Evolutionary conservation across 2,888 invertebrate species (phyloP).

Genomic region (Lacanobia wlatinum): DNA sequence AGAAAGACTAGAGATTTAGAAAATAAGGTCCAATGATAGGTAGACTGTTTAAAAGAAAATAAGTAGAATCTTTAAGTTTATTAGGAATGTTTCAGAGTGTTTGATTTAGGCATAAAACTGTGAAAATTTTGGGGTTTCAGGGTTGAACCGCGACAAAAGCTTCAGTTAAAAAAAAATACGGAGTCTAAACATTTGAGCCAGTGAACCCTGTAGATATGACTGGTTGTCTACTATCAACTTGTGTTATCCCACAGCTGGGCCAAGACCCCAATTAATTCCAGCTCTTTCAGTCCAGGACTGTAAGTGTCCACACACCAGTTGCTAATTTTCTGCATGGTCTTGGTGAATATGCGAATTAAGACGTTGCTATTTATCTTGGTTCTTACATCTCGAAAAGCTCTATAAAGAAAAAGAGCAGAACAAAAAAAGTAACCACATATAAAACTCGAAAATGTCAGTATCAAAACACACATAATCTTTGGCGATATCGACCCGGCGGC

Average conservation of each 20-base stretch:
- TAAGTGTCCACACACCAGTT: too few species aligned
- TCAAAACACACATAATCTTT: constrained; percentile 82
- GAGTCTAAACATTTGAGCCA: too few species aligned
- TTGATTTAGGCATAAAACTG: too few species aligned
- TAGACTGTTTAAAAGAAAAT: not conserved
- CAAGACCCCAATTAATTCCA: not conserved
- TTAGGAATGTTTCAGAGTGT: too few species aligned
- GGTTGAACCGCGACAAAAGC: not conserved
- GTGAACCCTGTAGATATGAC: too few species aligned
- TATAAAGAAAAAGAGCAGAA: not conserved
- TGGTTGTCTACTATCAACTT: not conserved
- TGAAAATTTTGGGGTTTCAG: not conserved
- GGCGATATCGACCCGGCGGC: constrained; percentile 90
- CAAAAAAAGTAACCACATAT: not conserved
- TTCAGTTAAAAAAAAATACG: too few species aligned
- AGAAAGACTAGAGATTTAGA: not conserved
- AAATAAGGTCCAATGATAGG: too few species aligned
- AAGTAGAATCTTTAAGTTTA: not conserved
- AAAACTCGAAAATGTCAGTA: constrained; percentile 1
- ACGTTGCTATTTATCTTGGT: not conserved
- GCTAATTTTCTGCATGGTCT: not conserved
- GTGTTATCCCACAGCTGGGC: not conserved
- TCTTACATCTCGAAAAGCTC: not conserved
- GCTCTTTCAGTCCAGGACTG: not conserved
- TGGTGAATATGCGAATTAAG: not conserved